Evolutionary conservation across 2,797 vertebrate species (phyloP).

Genomic region (Sebastes diploproa): DNA sequence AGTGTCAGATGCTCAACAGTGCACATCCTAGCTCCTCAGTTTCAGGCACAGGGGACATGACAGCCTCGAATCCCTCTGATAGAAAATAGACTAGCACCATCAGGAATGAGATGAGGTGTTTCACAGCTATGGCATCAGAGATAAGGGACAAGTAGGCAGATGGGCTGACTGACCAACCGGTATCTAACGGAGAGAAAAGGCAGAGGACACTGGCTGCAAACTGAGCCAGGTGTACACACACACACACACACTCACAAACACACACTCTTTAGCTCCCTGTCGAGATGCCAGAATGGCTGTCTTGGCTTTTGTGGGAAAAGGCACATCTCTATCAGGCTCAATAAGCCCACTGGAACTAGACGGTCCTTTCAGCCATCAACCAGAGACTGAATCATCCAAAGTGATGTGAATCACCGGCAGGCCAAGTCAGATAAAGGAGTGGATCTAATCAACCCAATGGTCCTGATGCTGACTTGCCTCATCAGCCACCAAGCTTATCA

Average conservation of each 20-base stretch:
- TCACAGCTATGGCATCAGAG: slow-evolving; percentile 24
- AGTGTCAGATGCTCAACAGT: slow-evolving; percentile 27
- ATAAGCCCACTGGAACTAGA: slow-evolving; percentile 46
- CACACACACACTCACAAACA: no score
- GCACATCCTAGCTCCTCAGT: slow-evolving; percentile 32
- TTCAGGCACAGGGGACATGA: slow-evolving; percentile 29
- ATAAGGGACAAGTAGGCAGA: slow-evolving; percentile 27
- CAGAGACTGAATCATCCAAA: slow-evolving; percentile 64
- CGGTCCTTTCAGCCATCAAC: slow-evolving; percentile 47
- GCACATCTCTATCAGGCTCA: slow-evolving; percentile 55
- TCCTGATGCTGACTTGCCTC: slow-evolving; percentile 49
- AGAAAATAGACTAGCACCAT: slow-evolving; percentile 34
- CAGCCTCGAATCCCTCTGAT: slow-evolving; percentile 27
- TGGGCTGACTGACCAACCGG: slow-evolving; percentile 1
- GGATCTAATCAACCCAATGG: slow-evolving; percentile 57
- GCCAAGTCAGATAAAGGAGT: slow-evolving; percentile 50
- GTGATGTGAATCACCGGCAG: slow-evolving; percentile 61
- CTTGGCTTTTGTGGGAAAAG: slow-evolving; percentile 39
- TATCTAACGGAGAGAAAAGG: slow-evolving; percentile 7
- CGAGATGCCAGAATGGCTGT: slow-evolving; percentile 25
- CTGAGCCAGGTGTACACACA: slow-evolving; percentile 5
- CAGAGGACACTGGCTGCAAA: slow-evolving; percentile 4
- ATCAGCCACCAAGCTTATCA: slow-evolving; percentile 56
- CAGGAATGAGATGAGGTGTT: slow-evolving; percentile 33
- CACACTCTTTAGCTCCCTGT: slow-evolving; percentile 13